Evolutionary conservation across 2,113 vertebrate genomes (phyloP), one percentile per base, ranked within the genome.

Genomic region (Chamaetylas fuelleborni): DNA sequence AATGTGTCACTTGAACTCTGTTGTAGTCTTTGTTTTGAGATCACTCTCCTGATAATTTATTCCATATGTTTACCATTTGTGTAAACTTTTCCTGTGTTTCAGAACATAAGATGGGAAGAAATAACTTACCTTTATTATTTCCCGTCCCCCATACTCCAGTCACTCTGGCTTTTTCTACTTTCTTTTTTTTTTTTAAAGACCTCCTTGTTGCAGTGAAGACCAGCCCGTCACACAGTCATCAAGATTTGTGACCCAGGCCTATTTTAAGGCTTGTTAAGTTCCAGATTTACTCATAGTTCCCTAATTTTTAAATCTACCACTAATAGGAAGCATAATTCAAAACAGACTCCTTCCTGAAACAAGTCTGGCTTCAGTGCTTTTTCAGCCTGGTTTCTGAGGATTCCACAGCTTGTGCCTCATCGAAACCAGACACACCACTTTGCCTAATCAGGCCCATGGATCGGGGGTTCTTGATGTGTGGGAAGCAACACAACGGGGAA

Each of bases 291-390:
- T 94, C 81, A 83, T 94, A 95, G 94, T 93, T 93, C 85, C 43
- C 95, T 96, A 96, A 97, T 96, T 96, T 96, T 94, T 94, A 93
- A 96, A 97, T 96, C 88, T 95, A 86, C 90, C 12, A 2, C 93
- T 96, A 95, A 96, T 90, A 90, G 71, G 94, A 92, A 90, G 82
- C 76, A 83, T 97, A 96, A 96, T 96, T 93, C 94, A 94, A 96
- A 97, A 62, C 95, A 96, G 95, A 83, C 90, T 86, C 87, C 81
- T 83, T 87, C 74, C 51, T 90, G 93, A 90, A 96, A 66, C 67
- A 82, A 77, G 85, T 85, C 95, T 94, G 94, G 64, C 87, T 86
- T 95, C 91, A 86, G 58, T 14, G 5, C 50, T 19, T 3, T 56
- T 90, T 80, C 90, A 90, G 90, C 26, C 62, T 89, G 62, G 53